Evolutionary conservation across 1,140 invertebrate species (phyloP), one percentile per base, ranked within the genome.

Genomic region (Anthonomus grandis): DNA sequence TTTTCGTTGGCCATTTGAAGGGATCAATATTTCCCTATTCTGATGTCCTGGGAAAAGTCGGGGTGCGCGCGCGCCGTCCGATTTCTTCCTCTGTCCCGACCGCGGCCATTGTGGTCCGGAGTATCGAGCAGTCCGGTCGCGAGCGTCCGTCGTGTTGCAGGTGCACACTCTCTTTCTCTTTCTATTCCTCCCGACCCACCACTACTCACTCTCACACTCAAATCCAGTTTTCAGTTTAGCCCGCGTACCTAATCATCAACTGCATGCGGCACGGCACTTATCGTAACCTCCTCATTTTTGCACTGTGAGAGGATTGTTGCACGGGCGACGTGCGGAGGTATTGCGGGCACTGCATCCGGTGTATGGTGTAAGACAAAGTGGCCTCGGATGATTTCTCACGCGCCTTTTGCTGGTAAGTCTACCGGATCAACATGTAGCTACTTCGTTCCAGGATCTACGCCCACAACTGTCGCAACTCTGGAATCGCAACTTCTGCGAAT

Each of bases 301-400:
- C 38, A 45, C 48, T 31, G 38, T 54, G 47, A 45, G 42, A n/a
- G n/a, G n/a, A n/a, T n/a, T 42, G 55, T 46, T 52, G 39, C 25
- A 45, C 24, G 47, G 36, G 42, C 27, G 36, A 41, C 36, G 47
- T 42, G 47, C 38, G 39, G 48, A 39, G 10, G 41, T 23, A 51
- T 27, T 38, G 19, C 36, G 6, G 39, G 41, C 54, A 41, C 48
- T 19, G n/a, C 18, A 42, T 58, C 27, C 52, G 51, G 64, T 66
- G 59, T 64, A 66, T 66, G 64, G 64, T 66, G 64, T 66, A 66
- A 64, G 46, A 54, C 36, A 62, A 47, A 62, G 64, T 64, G 59
- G 64, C 64, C 64, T 66, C 64, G 64, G 64, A 66, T 66, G 64
- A 66, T 55, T 45, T 60, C 60, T 41, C 24, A 64, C 58, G 64